Evolutionary conservation across 37 sponge, comb jelly and placozoan species (phyloP).

Genomic region (Tethya wilhelma): DNA sequence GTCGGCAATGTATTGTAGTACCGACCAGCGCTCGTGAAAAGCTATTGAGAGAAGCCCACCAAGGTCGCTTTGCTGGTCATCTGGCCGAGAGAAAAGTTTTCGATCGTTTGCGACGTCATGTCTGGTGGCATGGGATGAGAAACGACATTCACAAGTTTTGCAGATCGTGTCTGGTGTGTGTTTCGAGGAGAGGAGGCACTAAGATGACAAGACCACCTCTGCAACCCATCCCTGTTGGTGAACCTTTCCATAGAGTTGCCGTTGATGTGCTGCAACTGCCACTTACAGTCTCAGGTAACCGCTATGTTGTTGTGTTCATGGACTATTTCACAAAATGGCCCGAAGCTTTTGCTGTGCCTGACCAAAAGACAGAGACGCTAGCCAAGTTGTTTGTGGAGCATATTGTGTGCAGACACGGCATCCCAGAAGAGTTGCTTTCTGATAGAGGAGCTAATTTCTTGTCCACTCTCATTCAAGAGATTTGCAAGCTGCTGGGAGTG

Average conservation of each 20-base stretch:
- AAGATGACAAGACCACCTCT: constrained; percentile 17
- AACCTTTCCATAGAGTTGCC: constrained; percentile 60
- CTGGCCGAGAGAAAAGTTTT: constrained; percentile 43
- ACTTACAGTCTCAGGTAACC: constrained; percentile 38
- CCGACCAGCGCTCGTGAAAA: not conserved
- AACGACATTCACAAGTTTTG: constrained; percentile 35
- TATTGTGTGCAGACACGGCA: constrained; percentile 39
- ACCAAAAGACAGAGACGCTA: constrained; percentile 58
- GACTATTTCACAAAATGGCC: constrained; percentile 81
- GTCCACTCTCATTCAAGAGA: constrained; percentile 19
- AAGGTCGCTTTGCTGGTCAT: constrained; percentile 48
- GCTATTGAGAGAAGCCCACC: constrained; percentile 28
- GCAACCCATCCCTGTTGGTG: constrained; percentile 66
- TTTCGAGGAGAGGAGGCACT: constrained; percentile 20
- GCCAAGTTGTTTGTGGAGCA: constrained; percentile 50
- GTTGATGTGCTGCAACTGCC: constrained; percentile 63
- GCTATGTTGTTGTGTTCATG: constrained; percentile 58
- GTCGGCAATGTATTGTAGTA: constrained; percentile 6
- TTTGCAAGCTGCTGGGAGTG: constrained; percentile 29
- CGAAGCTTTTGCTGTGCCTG: constrained; percentile 68
- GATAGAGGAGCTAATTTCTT: constrained; percentile 53
- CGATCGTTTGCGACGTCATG: not conserved
- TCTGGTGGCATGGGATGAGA: constrained; percentile 56
- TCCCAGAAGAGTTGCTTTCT: constrained; percentile 45
- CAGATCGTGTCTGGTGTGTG: constrained; percentile 37